Conservation (phyloP, 1,140 invertebrate species). For the Trinorchestia longiramus region DNA sequence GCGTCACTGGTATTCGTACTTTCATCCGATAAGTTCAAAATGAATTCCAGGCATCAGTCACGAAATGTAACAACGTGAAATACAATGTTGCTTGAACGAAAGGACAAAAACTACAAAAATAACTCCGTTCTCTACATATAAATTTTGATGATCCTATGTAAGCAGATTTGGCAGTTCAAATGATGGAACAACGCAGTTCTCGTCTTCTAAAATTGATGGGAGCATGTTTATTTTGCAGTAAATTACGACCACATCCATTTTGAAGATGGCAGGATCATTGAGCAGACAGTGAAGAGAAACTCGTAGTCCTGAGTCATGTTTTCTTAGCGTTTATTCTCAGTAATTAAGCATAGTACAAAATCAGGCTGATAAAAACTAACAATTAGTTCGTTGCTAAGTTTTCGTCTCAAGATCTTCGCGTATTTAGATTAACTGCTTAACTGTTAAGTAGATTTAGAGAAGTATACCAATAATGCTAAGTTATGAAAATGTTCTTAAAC, state of each 20-base stretch:
- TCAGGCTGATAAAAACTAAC: not conserved
- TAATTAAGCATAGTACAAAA: not conserved
- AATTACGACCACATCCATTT: not conserved
- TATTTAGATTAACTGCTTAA: not conserved
- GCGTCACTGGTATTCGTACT: too few relatives aligned
- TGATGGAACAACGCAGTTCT: not conserved
- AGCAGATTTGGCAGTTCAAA: not conserved
- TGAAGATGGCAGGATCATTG: not conserved
- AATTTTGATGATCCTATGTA: too few relatives aligned
- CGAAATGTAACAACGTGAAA: too few relatives aligned
- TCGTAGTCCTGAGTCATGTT: not conserved
- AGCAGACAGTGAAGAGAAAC: not conserved
- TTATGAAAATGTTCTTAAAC: not conserved
- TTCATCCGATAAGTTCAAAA: too few relatives aligned
- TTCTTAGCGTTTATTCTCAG: not conserved
- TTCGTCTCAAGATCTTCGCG: not conserved
- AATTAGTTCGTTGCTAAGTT: not conserved
- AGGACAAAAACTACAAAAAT: too few relatives aligned
- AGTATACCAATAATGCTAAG: not conserved
- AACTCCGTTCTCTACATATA: too few relatives aligned
- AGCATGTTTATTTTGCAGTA: not conserved
- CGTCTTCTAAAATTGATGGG: not conserved
- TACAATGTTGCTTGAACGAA: too few relatives aligned
- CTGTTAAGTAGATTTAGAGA: not conserved
- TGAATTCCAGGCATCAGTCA: too few relatives aligned